phyloP scores from a whole-genome alignment of 2,797 vertebrate genomes.

The Gorsachius magnificus region DNA sequence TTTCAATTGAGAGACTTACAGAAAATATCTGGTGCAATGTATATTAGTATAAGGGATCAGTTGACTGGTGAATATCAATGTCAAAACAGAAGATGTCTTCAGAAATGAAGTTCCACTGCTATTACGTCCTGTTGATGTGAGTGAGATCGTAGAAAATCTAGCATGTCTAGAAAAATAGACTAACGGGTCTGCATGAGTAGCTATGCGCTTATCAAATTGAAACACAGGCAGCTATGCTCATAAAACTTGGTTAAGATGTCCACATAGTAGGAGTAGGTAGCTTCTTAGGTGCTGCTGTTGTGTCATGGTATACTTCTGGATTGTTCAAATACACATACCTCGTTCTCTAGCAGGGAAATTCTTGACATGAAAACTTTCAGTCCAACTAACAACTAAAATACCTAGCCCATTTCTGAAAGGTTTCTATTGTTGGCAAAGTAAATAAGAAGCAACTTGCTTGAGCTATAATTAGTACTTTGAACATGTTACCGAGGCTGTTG shows the following conservation, averaged over 20 bases:
- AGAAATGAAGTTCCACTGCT: neutral
- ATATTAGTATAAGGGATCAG: neutral
- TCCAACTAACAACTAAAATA: neutral
- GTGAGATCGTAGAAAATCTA: neutral
- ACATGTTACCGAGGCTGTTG: neutral
- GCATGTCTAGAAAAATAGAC: neutral
- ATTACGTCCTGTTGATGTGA: neutral
- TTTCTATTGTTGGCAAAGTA: neutral
- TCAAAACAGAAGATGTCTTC: neutral
- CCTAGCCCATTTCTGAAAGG: neutral
- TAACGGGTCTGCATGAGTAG: neutral
- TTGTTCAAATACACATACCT: neutral
- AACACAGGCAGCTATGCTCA: accelerated
- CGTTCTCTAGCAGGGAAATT: neutral
- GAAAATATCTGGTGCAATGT: neutral
- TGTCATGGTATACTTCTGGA: neutral
- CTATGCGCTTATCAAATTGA: neutral
- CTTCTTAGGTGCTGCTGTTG: neutral
- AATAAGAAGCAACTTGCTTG: neutral
- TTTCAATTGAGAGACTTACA: neutral
- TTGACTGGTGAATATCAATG: neutral
- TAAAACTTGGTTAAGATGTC: neutral
- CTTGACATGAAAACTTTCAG: neutral
- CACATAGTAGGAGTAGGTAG: neutral
- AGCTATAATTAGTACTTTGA: neutral